A percentile compares a stretch with the other conserved stretches of the same genome.
These are phyloP conservation scores for Cebus imitator DNA, from an alignment of 2,113 vertebrate genomes.

Conservation along the genomic window DNA sequence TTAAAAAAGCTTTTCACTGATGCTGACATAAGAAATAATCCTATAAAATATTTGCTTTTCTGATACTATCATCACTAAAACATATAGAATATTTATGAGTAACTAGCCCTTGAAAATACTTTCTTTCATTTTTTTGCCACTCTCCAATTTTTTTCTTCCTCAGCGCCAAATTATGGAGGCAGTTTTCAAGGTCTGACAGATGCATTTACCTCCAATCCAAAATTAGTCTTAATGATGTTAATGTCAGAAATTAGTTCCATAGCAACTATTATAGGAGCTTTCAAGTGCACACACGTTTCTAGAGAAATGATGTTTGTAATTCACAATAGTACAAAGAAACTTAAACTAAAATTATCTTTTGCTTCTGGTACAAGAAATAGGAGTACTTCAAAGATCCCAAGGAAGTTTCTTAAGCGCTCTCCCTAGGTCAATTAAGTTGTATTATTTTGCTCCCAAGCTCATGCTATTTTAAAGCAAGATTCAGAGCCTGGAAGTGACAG, in stretches of 20 bases:
- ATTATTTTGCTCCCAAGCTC: slow-evolving; percentile 37
- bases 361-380: slow-evolving; percentile 50
- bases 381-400: slow-evolving; percentile 48
- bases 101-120: neutral
- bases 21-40: neutral
- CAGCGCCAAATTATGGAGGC: neutral
- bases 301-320: slow-evolving; percentile 44
- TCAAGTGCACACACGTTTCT: neutral
- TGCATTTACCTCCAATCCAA: slow-evolving; percentile 38
- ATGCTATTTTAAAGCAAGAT: slow-evolving; percentile 70
- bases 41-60: neutral
- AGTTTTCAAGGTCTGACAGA: slow-evolving; percentile 1
- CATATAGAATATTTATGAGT: neutral
- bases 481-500: slow-evolving; percentile 66
- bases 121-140: neutral
- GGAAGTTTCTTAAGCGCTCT: slow-evolving; percentile 61
- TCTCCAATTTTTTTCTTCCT: neutral
- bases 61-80: neutral
- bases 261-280: neutral
- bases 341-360: slow-evolving; percentile 67
- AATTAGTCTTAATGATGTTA: slow-evolving; percentile 40
- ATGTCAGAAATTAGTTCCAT: slow-evolving; percentile 1
- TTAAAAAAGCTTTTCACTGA: neutral
- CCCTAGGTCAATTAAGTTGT: slow-evolving; percentile 64
- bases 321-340: slow-evolving; percentile 18